Conservation (phyloP, 2,113 vertebrate species). For the Argyrosomus japonicus region DNA sequence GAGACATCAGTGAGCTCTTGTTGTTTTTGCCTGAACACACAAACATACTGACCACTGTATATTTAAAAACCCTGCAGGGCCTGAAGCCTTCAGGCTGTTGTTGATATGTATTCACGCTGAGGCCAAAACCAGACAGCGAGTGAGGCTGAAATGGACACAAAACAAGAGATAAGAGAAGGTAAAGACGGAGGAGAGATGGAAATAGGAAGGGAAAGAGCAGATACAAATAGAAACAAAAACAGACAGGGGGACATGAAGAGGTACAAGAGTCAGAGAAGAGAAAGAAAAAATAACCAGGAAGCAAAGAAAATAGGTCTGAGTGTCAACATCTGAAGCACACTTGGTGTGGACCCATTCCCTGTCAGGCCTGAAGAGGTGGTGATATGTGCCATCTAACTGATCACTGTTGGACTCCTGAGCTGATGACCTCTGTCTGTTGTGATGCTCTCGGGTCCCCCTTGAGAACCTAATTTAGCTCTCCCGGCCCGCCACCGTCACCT, state of each 20-base stretch:
- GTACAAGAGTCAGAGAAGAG: not conserved
- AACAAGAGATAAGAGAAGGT: constrained; percentile 21
- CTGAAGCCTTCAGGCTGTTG: constrained; percentile 29
- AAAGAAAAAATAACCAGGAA: constrained; percentile 9
- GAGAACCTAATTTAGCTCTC: constrained; percentile 51
- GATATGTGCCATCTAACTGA: constrained; percentile 54
- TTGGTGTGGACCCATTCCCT: constrained; percentile 22
- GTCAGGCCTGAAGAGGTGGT: constrained; percentile 30
- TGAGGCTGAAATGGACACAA: constrained; percentile 1
- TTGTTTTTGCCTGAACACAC: constrained; percentile 28
- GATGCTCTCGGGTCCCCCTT: constrained; percentile 36
- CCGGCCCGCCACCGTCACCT: constrained; percentile 25
- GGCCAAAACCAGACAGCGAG: constrained; percentile 5
- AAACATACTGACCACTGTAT: constrained; percentile 16
- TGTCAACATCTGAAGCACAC: constrained; percentile 36
- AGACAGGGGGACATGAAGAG: constrained; percentile 8
- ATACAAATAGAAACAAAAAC: constrained; percentile 21
- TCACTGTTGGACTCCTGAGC: constrained; percentile 45
- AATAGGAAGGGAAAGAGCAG: constrained; percentile 1
- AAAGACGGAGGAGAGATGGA: constrained; percentile 17
- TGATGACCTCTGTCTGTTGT: constrained; percentile 45
- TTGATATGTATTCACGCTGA: constrained; percentile 46
- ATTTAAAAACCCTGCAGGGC: constrained; percentile 47
- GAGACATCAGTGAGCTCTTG: not conserved
- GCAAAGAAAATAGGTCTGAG: constrained; percentile 15